phyloP scores from a whole-genome alignment of 2,113 vertebrate species.

The Lota lota region DNA sequence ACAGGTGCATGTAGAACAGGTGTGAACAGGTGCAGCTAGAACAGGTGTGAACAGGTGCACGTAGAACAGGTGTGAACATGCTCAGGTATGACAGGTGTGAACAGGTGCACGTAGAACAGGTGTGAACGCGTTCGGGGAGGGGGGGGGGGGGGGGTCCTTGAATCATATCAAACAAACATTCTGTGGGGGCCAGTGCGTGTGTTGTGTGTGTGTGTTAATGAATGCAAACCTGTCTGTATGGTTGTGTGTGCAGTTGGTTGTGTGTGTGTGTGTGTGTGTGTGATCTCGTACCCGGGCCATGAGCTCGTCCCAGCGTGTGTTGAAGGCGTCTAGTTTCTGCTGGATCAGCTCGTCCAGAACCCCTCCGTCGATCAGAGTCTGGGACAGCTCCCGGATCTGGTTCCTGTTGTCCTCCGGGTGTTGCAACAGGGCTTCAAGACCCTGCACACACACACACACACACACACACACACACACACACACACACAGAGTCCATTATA shows the following conservation, averaged over 20 bases:
- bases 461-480: conserved; percentile 32
- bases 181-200: too few relatives aligned
- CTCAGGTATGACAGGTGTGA: too few relatives aligned
- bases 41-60: too few relatives aligned
- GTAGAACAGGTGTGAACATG: too few relatives aligned
- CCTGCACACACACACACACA: conserved; percentile 66
- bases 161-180: too few relatives aligned
- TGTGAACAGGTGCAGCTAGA: too few relatives aligned
- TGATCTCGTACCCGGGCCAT: conserved; percentile 80
- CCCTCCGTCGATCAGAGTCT: conserved; percentile 96
- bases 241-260: not conserved
- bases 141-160: too few relatives aligned
- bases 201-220: too few relatives aligned
- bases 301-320: conserved; percentile 89
- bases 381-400: conserved; percentile 91
- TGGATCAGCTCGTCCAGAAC: conserved; percentile 94
- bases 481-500: not conserved
- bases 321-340: conserved; percentile 92
- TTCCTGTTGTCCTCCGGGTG: conserved; percentile 96
- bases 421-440: conserved; percentile 82
- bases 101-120: not conserved
- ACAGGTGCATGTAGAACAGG: too few relatives aligned
- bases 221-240: conserved; percentile 3
- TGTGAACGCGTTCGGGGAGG: not conserved
- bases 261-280: not conserved